Percentiles rank a stretch among this genome's conserved stretches.
Conservation (phyloP, 2,113 vertebrate genomes). For the Leucoraja erinaceus region DNA sequence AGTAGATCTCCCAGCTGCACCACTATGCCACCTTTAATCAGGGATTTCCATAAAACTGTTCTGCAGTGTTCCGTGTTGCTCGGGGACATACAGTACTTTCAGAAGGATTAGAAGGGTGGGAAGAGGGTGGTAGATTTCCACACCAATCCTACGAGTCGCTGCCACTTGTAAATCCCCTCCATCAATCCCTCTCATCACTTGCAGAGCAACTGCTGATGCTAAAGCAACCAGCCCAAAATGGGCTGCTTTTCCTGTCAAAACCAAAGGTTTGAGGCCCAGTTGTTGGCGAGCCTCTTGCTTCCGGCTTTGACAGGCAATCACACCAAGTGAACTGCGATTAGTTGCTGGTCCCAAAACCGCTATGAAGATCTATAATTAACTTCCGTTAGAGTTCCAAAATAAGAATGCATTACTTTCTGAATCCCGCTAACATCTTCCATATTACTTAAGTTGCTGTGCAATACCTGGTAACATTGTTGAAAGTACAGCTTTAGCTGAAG, state of each 20-base stretch:
- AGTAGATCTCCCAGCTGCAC: no score
- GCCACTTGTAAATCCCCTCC: neutral
- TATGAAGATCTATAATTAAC: neutral
- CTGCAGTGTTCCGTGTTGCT: neutral
- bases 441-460: no score
- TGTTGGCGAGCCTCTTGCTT: neutral
- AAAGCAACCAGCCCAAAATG: neutral
- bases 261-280: neutral
- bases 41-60: neutral
- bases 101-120: neutral
- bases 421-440: neutral
- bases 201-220: no score
- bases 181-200: neutral
- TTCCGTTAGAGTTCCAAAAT: neutral
- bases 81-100: neutral
- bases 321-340: neutral
- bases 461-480: neutral
- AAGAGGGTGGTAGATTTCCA: neutral
- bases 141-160: neutral
- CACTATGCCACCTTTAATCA: neutral
- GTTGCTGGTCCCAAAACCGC: neutral
- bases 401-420: neutral
- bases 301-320: neutral
- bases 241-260: neutral
- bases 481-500: neutral